Conservation (phyloP, 2,888 invertebrate genomes). For the Caradrina clavipalpis region DNA sequence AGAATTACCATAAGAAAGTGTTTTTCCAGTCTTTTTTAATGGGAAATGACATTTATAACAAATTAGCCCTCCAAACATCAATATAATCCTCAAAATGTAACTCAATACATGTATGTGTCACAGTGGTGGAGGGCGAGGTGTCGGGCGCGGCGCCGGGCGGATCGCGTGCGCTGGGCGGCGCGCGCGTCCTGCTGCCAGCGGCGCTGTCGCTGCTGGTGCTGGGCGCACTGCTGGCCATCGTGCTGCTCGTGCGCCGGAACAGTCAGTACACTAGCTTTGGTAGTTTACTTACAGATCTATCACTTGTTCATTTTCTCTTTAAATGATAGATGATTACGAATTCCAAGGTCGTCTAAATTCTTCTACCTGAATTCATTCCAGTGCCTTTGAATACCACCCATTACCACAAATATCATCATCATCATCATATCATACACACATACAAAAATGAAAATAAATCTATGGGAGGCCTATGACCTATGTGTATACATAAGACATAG, state of each 20-base stretch:
- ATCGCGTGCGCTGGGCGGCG: constrained; percentile 92
- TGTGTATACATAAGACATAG: too few relatives aligned
- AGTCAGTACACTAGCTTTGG: constrained; percentile 88
- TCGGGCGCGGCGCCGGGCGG: constrained; percentile 93
- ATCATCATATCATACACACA: too few relatives aligned
- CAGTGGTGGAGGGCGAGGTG: constrained; percentile 92
- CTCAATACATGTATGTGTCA: neutral
- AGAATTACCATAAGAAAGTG: too few relatives aligned
- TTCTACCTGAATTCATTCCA: too few relatives aligned
- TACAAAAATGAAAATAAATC: too few relatives aligned
- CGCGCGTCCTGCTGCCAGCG: constrained; percentile 92
- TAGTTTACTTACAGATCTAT: constrained; percentile 17
- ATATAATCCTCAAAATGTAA: neutral
- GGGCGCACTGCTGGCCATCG: constrained; percentile 92
- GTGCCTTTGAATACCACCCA: too few relatives aligned
- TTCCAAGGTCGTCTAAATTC: neutral
- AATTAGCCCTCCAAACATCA: too few relatives aligned
- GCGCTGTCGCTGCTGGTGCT: constrained; percentile 93
- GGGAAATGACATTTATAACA: too few relatives aligned
- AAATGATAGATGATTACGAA: too few relatives aligned
- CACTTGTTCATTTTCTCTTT: neutral
- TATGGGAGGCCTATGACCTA: too few relatives aligned
- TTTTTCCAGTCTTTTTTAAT: too few relatives aligned
- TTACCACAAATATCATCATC: too few relatives aligned
- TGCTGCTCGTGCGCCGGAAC: constrained; percentile 93